Evolutionary conservation across 2,888 invertebrate species (phyloP), one percentile per base, ranked within the genome.

Genomic region (Nemoura dubitans): DNA sequence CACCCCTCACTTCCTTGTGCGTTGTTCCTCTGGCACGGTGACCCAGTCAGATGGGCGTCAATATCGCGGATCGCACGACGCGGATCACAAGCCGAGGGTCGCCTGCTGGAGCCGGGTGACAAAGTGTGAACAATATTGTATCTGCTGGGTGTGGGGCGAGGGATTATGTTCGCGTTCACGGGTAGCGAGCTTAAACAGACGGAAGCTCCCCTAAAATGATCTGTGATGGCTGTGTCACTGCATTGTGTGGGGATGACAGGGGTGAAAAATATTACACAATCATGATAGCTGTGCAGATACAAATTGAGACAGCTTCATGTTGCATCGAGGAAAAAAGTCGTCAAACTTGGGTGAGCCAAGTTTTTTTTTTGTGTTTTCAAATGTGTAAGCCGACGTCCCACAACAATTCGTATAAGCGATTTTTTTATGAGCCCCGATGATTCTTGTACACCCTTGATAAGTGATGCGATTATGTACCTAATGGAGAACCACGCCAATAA

Each of bases 151-250:
- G 6, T 30, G 86, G 43, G 86, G 14, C 27, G 36, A 27, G 26
- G 27, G 76, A 26, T 59, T 81, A 86, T 81, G 76, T 86, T 83
- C 76, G 83, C 76, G 59, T 86, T 87, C 85, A 85, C 87, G 85
- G 85, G 42, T 30, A 82, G 76, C 36, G 85, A 59, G 82, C 76
- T 82, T 27, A 36, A 87, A 87, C 87, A 87, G 80, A 76, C 28
- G 85, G 85, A 87, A 85, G 85, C 85, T 28, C 80, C 87, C 76
- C 80, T 86, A 76, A 86, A 29, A 85, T 87, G 82, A 82, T 80
- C 76, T 85, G 43, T 29, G 85, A 85, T 85, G 85, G 86, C 36
- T 83, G 26, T 25, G 42, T 42, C 78, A 6, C 7, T 28, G 27
- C 78, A 26, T 26, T 81, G 81, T 30, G 81, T 28, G 28, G 30